Base-by-base conservation (phyloP, 2,888 invertebrate genomes). In the Brachypterus glaber region DNA sequence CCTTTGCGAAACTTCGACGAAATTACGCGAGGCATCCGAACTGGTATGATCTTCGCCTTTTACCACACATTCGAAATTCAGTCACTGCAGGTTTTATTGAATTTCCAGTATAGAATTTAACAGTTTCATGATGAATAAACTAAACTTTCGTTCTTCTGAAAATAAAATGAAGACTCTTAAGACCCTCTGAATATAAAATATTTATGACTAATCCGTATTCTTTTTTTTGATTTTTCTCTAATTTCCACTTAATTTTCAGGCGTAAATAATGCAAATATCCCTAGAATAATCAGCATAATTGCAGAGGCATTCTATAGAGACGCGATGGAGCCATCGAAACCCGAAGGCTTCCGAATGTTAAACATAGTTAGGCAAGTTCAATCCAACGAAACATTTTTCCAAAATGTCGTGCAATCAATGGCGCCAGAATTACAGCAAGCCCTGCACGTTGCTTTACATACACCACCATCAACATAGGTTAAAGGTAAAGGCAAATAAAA, bases 231-330 rank as follows among this genome's bases (percentile, higher is more conserved):
- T 9, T 7, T 36, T 9, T n/a, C n/a, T n/a, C n/a, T n/a, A n/a
- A n/a, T n/a, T 12, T 35, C 8, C 33, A 35, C 15, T 36, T 7
- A 31, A 33, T 15, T 55, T 58, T 35, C 46, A 64, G 92, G 92
- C 37, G 78, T 77, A 40, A 82, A 91, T 59, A 89, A 92, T 57
- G 74, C 79, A 52, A 96, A 96, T 66, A 76, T 97, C 57, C 91
- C 91, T 42, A 77, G 79, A 46, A 79, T 97, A 47, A 76, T 97
- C 50, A 77, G 79, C 49, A 82, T 91, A 54, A 83, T 97, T 48
- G 89, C 92, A 1, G 90, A 95, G 64, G 89, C 92, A 1, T 83
- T 97, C 67, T 74, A 76, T 48, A 75, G 79, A 54, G 87, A 88
- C 57, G 91, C 86, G 25, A 76, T 98, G 47, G 77, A 83, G 31